phyloP scores from a whole-genome alignment of 2,113 vertebrate species.

The Cyanoliseus patagonus region DNA sequence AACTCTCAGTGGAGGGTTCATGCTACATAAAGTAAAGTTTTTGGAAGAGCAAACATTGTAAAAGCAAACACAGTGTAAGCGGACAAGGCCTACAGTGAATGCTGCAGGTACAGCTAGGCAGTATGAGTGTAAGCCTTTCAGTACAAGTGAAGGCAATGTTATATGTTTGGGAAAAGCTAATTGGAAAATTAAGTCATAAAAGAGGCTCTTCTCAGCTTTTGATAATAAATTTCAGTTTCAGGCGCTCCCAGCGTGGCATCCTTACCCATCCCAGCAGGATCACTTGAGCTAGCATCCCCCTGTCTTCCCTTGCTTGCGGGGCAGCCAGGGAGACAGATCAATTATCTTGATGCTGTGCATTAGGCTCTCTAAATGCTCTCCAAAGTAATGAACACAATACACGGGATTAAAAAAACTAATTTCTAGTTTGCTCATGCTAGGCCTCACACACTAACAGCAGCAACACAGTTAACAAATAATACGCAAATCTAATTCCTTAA shows the following conservation, averaged over 20 bases:
- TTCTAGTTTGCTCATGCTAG: neutral
- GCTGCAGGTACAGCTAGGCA: neutral
- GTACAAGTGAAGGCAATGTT: neutral
- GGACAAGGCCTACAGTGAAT: too few species aligned
- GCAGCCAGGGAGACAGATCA: neutral
- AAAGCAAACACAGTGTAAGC: neutral
- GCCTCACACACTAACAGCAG: neutral
- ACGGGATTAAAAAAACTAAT: neutral
- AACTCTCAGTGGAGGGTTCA: neutral
- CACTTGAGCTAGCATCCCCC: neutral
- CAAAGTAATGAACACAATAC: neutral
- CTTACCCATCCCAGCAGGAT: neutral
- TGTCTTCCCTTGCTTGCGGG: neutral
- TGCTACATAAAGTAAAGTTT: neutral
- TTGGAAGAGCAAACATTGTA: neutral
- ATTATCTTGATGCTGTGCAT: neutral
- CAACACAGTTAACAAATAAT: neutral
- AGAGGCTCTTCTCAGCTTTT: neutral
- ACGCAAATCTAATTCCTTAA: neutral
- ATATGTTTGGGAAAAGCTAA: neutral
- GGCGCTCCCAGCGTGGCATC: neutral
- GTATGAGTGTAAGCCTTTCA: rapidly evolving
- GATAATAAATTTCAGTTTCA: neutral
- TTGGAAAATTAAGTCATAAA: neutral
- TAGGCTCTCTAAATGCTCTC: neutral